Percentiles rank a stretch among this genome's conserved stretches.
phyloP scores from a whole-genome alignment of 2,888 invertebrate species.

The Drosophila mimica region DNA sequence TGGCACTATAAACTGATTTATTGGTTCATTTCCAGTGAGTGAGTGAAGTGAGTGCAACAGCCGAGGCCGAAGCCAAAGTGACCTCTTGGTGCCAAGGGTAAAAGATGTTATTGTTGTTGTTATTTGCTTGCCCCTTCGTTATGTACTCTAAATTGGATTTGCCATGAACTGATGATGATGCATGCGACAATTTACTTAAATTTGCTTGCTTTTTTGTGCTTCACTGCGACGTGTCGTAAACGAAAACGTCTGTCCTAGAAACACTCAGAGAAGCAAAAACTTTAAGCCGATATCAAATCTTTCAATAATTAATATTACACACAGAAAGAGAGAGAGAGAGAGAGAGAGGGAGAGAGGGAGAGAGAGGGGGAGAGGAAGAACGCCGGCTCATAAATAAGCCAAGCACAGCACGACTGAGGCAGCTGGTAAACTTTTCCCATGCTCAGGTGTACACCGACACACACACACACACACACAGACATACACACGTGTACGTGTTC shows the following conservation, averaged over 20 bases:
- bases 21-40: conserved; percentile 78
- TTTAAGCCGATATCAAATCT: conserved; percentile 79
- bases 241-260: conserved; percentile 20
- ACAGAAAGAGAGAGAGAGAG: conserved; percentile 5
- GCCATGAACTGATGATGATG: conserved; percentile 59
- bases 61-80: conserved; percentile 34
- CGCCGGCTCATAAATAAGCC: conserved; percentile 52
- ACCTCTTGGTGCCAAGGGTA: conserved; percentile 35
- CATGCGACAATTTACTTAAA: conserved; percentile 73
- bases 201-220: conserved; percentile 35
- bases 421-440: conserved; percentile 63
- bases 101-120: conserved; percentile 39
- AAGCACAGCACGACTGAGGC: conserved; percentile 32
- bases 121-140: conserved; percentile 18
- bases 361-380: conserved; percentile 7
- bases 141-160: conserved; percentile 68
- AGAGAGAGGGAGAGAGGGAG: conserved; percentile 7
- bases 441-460: conserved; percentile 19
- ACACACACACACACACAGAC: conserved; percentile 28
- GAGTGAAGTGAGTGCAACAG: conserved; percentile 61
- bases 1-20: conserved; percentile 79
- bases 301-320: conserved; percentile 74
- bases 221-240: conserved; percentile 19
- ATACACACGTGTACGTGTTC: conserved; percentile 69
- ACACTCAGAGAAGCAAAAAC: conserved; percentile 50